Base-by-base conservation (phyloP, 2,888 invertebrate genomes). In the Dryobota labecula region DNA sequence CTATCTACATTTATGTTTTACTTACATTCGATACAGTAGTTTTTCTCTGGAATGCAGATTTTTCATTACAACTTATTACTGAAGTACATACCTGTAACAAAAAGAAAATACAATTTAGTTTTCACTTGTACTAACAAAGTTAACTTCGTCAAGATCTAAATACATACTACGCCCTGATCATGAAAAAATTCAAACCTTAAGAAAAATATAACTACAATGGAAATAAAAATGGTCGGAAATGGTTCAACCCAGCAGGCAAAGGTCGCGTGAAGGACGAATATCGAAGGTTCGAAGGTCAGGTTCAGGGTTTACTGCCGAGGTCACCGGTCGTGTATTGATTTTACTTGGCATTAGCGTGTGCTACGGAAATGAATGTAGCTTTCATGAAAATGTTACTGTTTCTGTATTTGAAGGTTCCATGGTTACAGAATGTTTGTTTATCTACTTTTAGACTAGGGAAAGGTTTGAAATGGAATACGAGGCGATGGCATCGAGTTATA, bases 61-160 rank as follows among this genome's bases (percentile, higher is more conserved):
- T 33, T n/a, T 57, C 41, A 13, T 15, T 8, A 43, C 7, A 43
- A 9, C 41, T n/a, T 13, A n/a, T 27, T 15, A 13, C 7, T 47
- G 27, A 51, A 38, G 47, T 24, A 73, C 78, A 64, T 87, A 87
- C 87, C 88, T 87, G 84, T n/a, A 87, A 87, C 76, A 84, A 78
- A 51, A 58, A 75, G 13, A 73, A 66, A 70, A 58, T 4, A 71
- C n/a, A 43, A 30, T 30, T 70, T 24, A 70, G 6, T 38, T 41
- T 43, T 36, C 15, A 45, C 11, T 20, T n/a, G 0, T 18, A 60
- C 41, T 18, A 51, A 20, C 6, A 54, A 30, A n/a, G 30, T 15
- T 27, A 51, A 53, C 18, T 33, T 24, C 7, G 3, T 27, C 0
- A 56, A n/a, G 3, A 3, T 36, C 11, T 7, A 45, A 47, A 43